Conservation (phyloP, 2,113 vertebrate species). For the Oncorhynchus keta region DNA sequence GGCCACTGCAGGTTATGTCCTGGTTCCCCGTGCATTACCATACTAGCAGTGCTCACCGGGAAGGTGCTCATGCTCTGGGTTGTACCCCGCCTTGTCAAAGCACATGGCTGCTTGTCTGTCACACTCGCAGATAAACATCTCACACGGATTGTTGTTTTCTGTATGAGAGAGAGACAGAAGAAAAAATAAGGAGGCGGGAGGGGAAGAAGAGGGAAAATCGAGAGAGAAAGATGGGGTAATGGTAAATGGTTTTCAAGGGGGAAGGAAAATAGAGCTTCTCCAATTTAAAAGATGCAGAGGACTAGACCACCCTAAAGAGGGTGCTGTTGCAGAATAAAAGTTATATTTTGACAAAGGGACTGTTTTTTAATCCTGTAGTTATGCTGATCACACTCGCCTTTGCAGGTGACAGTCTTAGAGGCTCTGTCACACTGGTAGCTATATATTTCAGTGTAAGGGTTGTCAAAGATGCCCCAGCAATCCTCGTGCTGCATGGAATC, state of each 20-base stretch:
- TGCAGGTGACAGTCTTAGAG: conserved; percentile 59
- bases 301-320: not conserved
- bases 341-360: not conserved
- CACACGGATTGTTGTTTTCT: conserved; percentile 75
- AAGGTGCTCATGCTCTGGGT: not conserved
- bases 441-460: conserved; percentile 81
- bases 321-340: not conserved
- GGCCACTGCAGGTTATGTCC: not conserved
- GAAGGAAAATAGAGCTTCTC: not conserved
- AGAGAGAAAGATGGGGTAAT: not conserved
- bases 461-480: conserved; percentile 76
- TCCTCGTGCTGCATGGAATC: conserved; percentile 47
- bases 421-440: conserved; percentile 68
- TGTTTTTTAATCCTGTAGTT: not conserved
- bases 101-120: conserved; percentile 79
- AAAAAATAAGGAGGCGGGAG: not conserved
- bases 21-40: not conserved
- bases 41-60: conserved; percentile 40
- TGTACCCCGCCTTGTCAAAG: conserved; percentile 69
- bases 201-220: not conserved
- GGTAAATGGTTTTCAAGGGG: too few relatives aligned
- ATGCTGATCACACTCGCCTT: conserved; percentile 55
- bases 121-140: conserved; percentile 85
- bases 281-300: not conserved
- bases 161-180: conserved; percentile 1